Base-by-base conservation (phyloP, 2,888 invertebrate species). In the Lobophora halterata region DNA sequence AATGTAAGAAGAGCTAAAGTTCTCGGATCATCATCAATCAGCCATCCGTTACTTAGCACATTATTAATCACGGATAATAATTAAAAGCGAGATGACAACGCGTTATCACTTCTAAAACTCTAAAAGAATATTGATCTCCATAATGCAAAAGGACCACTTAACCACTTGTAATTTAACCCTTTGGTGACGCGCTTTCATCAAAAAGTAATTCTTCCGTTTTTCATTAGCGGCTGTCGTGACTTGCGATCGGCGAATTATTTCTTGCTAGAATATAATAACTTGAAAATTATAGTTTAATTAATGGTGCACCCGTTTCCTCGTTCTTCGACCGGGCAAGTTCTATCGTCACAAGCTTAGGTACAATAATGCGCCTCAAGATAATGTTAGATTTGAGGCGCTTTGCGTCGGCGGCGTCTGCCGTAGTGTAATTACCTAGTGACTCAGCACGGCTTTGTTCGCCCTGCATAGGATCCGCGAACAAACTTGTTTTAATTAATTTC, bases 401-500 rank as follows among this genome's bases (percentile, higher is more conserved):
- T n/a, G 17, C 17, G 17, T 18, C 60, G 59, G 55, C 63, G 71
- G 60, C 74, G 74, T 75, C 73, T 76, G 66, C 71, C 61, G 56
- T 65, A 51, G 68, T 76, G 79, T 86, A 87, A 87, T 87, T 85
- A 86, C 79, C 81, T 74, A 76, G 81, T 86, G 87, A 87, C 73
- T 87, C 87, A 85, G 85, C 87, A 74, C 56, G 65, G 82, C 86
- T 85, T 87, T 86, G 83, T 86, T 79, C 79, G 64, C 74, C 78
- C 77, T 82, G 85, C 81, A 86, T 81, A 82, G 81, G 81, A 85
- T 85, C 82, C 82, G 83, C 82, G 82, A 86, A 82, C 87, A 85
- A 87, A 87, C 86, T 87, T 87, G 87, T 87, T 87, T 87, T 87
- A 87, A 87, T 87, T 87, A 87, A 87, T 87, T 87, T 87, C 85